Base-by-base conservation (phyloP, 2,888 invertebrate species). In the Caenorhabditis sp. region DNA sequence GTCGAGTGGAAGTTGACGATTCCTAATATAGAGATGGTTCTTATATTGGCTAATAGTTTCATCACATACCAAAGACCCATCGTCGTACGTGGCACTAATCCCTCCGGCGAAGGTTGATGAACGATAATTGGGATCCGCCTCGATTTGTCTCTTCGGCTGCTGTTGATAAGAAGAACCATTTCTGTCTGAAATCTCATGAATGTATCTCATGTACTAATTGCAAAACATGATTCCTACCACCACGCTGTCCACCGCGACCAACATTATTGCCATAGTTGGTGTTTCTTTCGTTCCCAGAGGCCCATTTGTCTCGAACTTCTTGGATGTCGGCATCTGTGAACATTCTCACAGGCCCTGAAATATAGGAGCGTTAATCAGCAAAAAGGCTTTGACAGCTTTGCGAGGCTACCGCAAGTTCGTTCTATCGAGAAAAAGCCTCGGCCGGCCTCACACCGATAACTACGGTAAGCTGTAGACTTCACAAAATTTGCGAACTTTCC, bases 41-140 rank as follows among this genome's bases (percentile, higher is more conserved):
- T 19, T 26, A 47, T 26, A n/a, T n/a, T n/a, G n/a, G n/a, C 31
- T 31, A 7, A 31, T 31, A 31, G 7, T 31, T 7, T 31, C 31
- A 31, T n/a, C 3, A 16, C 56, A 26, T 31, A 63, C 49, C 68
- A 59, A n/a, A 10, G 59, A 76, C 41, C 61, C 51, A 41, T 77
- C 68, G 35, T 79, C 63, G 44, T 44, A 24, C 8, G 35, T 54
- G 12, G 26, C 7, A 19, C 22, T n/a, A 31, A 51, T 35, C 16
- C 51, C 69, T 6, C 47, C 47, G 19, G 54, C 19, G 12, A 74
- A 19, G 1, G 38, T 38, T 2, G 56, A 19, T 2, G 61, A 47
- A 38, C 31, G 41, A 38, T 54, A 79, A 24, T 79, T 54, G 26
- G 69, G 63, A 54, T 79, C 70, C 35, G 22, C 38, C 19, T 49